These are phyloP conservation scores for Neotoma lepida DNA, from an alignment of 2,113 vertebrate genomes.

Conservation along the genomic window DNA sequence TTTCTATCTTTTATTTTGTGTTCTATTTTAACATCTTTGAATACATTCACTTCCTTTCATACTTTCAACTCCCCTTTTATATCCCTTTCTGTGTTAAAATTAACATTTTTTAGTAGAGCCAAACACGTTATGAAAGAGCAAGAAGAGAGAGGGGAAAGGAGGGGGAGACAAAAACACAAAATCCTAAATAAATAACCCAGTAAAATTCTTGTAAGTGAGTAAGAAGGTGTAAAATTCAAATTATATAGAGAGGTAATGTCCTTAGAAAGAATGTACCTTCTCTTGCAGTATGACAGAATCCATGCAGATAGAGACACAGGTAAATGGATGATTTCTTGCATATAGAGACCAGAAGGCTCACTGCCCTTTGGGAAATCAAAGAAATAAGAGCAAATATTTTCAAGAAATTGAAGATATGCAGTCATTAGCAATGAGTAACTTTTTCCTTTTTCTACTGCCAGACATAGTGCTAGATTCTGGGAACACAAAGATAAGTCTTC, in stretches of 20 bases:
- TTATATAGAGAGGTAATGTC: neutral
- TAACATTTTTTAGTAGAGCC: too few species aligned
- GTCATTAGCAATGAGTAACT: neutral
- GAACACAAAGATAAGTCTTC: neutral
- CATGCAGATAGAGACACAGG: neutral
- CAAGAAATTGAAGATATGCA: neutral
- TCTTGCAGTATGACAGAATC: neutral
- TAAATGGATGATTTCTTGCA: neutral
- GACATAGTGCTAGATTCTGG: neutral
- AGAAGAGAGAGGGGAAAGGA: neutral
- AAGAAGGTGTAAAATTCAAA: neutral
- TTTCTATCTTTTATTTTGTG: neutral
- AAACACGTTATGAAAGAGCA: neutral
- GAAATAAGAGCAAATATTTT: neutral
- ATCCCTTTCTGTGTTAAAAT: neutral
- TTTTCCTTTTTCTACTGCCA: neutral
- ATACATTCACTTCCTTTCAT: too few species aligned
- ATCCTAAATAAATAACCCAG: too few species aligned
- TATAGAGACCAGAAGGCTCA: neutral
- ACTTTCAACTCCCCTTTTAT: neutral
- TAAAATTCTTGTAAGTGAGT: neutral
- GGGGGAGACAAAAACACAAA: neutral
- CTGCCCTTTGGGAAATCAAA: neutral
- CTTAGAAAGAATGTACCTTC: neutral
- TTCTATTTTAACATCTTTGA: neutral